Conservation (phyloP, 30 jellyfish, hydroid and myxozoan species). For the Chrysaora quinquecirrha region DNA sequence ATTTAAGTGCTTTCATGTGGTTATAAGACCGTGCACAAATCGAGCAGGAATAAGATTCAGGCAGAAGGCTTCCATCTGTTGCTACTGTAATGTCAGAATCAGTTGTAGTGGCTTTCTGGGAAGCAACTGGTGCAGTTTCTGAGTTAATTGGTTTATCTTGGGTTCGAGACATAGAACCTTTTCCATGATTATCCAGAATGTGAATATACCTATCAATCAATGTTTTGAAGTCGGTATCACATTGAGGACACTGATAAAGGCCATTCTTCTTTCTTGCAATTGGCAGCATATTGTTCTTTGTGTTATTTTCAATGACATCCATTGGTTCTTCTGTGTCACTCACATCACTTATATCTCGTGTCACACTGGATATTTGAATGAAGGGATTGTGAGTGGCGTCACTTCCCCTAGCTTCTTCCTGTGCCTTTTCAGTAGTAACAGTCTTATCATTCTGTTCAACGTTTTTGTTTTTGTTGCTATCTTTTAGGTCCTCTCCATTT, state of each 20-base stretch:
- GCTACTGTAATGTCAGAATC: neutral
- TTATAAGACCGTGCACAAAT: too few species aligned
- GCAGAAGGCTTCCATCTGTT: neutral
- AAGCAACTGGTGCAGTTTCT: neutral
- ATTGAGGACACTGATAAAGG: neutral
- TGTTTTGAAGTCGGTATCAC: neutral
- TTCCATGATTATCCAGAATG: neutral
- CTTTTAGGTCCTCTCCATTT: neutral
- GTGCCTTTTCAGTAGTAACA: neutral
- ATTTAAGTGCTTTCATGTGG: too few species aligned
- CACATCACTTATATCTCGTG: neutral
- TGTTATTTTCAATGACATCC: neutral
- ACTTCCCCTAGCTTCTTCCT: neutral
- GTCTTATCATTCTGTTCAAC: neutral
- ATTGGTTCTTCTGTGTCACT: neutral
- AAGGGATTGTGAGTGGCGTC: neutral
- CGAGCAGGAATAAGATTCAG: neutral
- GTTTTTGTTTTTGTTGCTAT: neutral
- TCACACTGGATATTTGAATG: neutral
- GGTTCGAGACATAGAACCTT: neutral
- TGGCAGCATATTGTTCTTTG: neutral
- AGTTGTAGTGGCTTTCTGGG: too few species aligned
- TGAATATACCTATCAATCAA: slow-evolving; percentile 3
- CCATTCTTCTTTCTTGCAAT: neutral
- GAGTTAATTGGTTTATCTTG: neutral